Conservation (phyloP, 2,888 invertebrate genomes). For the Oscheius sp. region DNA sequence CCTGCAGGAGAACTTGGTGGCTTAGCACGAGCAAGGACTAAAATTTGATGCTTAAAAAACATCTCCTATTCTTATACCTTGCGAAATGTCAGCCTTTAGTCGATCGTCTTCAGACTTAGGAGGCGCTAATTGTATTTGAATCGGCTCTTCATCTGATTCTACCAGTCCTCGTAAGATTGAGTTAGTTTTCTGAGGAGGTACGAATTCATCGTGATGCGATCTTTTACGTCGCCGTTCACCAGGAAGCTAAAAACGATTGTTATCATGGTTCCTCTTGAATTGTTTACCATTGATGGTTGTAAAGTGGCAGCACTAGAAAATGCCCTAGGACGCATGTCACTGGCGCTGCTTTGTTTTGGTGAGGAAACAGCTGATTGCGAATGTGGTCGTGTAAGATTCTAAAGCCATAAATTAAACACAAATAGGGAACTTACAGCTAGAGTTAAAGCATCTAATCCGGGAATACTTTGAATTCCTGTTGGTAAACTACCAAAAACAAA, state of each 20-base stretch:
- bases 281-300: slow-evolving; percentile 34
- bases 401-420: too few relatives aligned
- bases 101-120: slow-evolving; percentile 8
- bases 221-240: slow-evolving; percentile 37
- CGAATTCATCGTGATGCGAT: slow-evolving; percentile 24
- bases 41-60: not conserved
- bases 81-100: not conserved
- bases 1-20: slow-evolving; percentile 32
- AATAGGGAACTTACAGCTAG: slow-evolving; percentile 2
- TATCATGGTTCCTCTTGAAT: not conserved
- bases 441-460: slow-evolving; percentile 11
- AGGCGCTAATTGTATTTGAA: not conserved
- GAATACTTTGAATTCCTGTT: not conserved
- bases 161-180: slow-evolving; percentile 40
- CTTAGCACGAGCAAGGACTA: slow-evolving; percentile 17
- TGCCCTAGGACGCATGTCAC: slow-evolving; percentile 47
- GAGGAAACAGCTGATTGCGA: slow-evolving; percentile 24
- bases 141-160: slow-evolving; percentile 39
- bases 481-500: slow-evolving; percentile 16
- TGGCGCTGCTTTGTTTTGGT: slow-evolving; percentile 11
- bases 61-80: slow-evolving; percentile 4
- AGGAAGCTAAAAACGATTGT: slow-evolving; percentile 17
- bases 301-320: slow-evolving; percentile 51
- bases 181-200: not conserved
- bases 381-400: slow-evolving; percentile 23